Evolutionary conservation across 2,113 vertebrate species (phyloP).

Genomic region (Cygnus buccinator): DNA sequence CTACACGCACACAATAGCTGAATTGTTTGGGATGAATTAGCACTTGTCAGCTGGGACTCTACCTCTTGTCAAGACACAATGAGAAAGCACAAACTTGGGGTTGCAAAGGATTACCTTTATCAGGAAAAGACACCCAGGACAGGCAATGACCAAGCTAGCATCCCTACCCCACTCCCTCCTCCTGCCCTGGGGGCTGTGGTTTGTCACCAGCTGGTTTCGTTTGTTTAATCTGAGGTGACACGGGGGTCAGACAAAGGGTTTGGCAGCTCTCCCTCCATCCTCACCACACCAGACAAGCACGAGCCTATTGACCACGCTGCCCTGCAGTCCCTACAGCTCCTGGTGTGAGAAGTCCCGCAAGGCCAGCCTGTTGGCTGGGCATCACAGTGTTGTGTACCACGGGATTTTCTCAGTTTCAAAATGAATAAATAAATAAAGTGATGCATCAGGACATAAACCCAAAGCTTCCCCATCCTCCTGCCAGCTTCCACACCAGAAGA

Average conservation of each 20-base stretch:
- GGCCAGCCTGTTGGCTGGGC: not conserved
- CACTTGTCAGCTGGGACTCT: not conserved
- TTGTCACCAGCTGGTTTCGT: not conserved
- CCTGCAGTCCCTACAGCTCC: not conserved
- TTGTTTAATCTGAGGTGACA: not conserved
- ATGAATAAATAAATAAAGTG: not conserved
- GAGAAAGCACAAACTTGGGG: not conserved
- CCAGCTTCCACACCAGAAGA: not conserved
- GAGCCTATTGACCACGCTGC: rapidly evolving
- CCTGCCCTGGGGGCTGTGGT: not conserved
- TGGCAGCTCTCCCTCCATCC: not conserved
- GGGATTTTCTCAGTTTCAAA: not conserved
- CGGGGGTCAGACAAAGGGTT: not conserved
- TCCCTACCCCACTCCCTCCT: not conserved
- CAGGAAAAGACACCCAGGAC: not conserved
- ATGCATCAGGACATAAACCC: not conserved
- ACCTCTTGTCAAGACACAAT: not conserved
- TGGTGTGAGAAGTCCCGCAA: not conserved
- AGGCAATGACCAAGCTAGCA: not conserved
- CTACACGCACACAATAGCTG: not conserved
- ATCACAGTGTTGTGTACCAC: not conserved
- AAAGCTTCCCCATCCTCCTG: not conserved
- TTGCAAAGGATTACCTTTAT: not conserved
- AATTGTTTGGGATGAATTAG: not conserved
- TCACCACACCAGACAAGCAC: not conserved